These are phyloP conservation scores for Mus caroli DNA, from an alignment of 2,797 vertebrate genomes.

Conservation along the genomic window DNA sequence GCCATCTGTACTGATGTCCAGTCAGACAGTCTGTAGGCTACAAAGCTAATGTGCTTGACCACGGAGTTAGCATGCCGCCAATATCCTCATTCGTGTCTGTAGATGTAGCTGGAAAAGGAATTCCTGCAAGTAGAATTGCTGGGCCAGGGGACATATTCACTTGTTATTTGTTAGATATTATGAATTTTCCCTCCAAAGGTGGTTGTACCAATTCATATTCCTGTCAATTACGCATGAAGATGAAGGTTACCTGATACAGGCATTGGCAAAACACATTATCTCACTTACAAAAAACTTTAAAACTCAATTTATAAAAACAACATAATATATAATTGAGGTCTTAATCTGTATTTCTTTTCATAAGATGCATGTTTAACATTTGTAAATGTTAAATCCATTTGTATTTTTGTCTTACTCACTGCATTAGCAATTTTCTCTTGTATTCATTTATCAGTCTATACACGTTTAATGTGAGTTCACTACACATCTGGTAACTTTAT, in stretches of 20 bases:
- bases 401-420: not conserved
- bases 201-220: not conserved
- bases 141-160: not conserved
- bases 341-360: constrained; percentile 56
- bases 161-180: not conserved
- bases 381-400: constrained; percentile 40
- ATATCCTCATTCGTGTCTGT: not conserved
- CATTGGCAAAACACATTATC: not conserved
- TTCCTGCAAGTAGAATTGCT: constrained; percentile 16
- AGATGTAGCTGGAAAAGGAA: not conserved
- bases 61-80: rapidly evolving
- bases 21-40: not conserved
- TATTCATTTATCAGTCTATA: not conserved
- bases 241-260: not conserved
- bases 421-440: not conserved
- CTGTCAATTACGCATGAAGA: not conserved
- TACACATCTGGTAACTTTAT: not conserved
- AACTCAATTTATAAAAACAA: not conserved
- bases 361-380: not conserved
- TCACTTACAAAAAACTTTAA: not conserved
- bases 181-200: constrained; percentile 42
- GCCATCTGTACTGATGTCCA: not conserved
- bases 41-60: not conserved
- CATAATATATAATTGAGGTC: not conserved
- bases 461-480: not conserved